These are phyloP conservation scores for Homarus gammarus DNA, from an alignment of 2,888 invertebrate genomes.

Conservation along the genomic window DNA sequence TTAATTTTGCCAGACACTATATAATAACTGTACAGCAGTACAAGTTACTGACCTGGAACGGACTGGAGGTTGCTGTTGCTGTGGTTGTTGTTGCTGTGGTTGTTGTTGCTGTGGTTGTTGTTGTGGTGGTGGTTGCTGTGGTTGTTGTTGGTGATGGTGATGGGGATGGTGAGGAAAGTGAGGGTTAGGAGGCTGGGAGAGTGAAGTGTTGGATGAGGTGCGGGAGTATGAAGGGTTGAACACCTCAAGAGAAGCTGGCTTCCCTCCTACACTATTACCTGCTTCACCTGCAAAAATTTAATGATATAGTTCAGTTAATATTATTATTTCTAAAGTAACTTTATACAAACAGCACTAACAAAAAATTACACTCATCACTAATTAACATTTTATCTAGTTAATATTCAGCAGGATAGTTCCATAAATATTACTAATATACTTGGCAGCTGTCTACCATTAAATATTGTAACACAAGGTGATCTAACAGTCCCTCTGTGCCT, in stretches of 20 bases:
- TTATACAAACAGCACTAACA: neutral
- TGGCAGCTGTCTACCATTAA: too few relatives aligned
- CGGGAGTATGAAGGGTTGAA: conserved; percentile 85
- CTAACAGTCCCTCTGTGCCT: too few relatives aligned
- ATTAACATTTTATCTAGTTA: too few relatives aligned
- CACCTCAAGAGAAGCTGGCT: conserved; percentile 81
- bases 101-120: conserved; percentile 46
- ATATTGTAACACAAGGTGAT: too few relatives aligned
- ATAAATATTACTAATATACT: too few relatives aligned
- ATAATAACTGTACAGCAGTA: too few relatives aligned
- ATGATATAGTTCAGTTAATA: neutral
- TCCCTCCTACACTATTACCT: conserved; percentile 51
- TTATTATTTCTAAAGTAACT: too few relatives aligned
- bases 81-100: conserved; percentile 44
- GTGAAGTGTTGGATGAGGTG: conserved; percentile 83
- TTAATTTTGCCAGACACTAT: too few relatives aligned
- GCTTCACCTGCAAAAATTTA: conserved; percentile 58
- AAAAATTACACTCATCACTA: neutral
- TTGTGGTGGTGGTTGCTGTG: conserved; percentile 44
- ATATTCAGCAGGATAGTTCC: too few relatives aligned
- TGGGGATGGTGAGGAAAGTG: conserved; percentile 73
- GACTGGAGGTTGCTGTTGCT: conserved; percentile 56
- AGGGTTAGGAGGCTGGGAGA: conserved; percentile 62
- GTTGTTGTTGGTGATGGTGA: conserved; percentile 71
- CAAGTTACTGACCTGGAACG: conserved; percentile 76